phyloP scores from a whole-genome alignment of 2,113 vertebrate species.

The Perca schrenkii region DNA sequence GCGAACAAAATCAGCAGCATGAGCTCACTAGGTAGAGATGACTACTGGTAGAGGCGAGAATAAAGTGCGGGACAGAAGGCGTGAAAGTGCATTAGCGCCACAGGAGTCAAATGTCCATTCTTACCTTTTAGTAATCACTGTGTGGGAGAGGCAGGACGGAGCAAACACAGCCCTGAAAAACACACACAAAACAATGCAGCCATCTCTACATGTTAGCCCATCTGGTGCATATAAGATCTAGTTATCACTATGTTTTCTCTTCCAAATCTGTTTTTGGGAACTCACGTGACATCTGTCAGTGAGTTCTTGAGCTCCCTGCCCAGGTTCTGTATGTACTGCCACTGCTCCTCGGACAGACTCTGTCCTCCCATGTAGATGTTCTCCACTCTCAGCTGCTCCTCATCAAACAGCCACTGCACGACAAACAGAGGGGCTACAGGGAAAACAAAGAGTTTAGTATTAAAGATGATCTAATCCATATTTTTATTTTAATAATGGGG shows the following conservation, averaged over 20 bases:
- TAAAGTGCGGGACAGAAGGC: background rate
- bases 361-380: slow-evolving; percentile 87
- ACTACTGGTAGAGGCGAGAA: background rate
- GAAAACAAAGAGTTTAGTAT: slow-evolving; percentile 15
- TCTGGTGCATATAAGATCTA: background rate
- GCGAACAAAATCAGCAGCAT: slow-evolving; percentile 62
- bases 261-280: background rate
- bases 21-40: slow-evolving; percentile 70
- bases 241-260: background rate
- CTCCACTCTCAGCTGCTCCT: slow-evolving; percentile 87
- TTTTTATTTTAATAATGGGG: background rate
- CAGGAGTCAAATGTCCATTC: slow-evolving; percentile 55
- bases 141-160: slow-evolving; percentile 88
- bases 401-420: slow-evolving; percentile 90
- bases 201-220: background rate
- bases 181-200: slow-evolving; percentile 11
- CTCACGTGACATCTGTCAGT: slow-evolving; percentile 86
- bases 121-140: slow-evolving; percentile 87
- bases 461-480: background rate
- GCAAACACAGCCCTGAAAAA: slow-evolving; percentile 87
- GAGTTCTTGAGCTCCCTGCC: slow-evolving; percentile 87
- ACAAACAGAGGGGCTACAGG: slow-evolving; percentile 86
- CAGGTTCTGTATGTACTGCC: slow-evolving; percentile 88
- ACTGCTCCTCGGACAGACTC: slow-evolving; percentile 84
- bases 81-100: background rate